Percentiles rank a stretch among this genome's conserved stretches.
Evolutionary conservation across 2,888 invertebrate species (phyloP).

Genomic region (Reticulitermes lucifugus): DNA sequence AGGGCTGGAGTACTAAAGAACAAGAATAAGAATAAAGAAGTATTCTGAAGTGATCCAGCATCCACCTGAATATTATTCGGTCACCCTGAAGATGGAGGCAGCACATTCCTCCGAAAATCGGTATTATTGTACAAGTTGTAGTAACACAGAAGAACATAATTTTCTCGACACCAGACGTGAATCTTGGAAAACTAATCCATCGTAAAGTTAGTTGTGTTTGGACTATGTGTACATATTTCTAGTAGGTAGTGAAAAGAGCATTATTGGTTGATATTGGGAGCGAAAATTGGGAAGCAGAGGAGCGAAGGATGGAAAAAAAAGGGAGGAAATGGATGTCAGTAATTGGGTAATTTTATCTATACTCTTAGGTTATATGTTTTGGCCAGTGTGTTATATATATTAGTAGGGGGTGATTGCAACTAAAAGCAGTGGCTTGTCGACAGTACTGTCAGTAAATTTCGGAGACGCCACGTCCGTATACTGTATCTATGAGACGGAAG

Average conservation of each 20-base stretch:
- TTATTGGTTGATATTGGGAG: conserved; percentile 47
- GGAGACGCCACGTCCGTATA: not conserved
- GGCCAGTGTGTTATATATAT: not conserved
- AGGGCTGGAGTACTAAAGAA: no score
- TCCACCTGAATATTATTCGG: no score
- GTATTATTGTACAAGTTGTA: no score
- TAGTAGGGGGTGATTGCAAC: not conserved
- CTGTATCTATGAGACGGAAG: not conserved
- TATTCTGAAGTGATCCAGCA: no score
- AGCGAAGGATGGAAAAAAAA: not conserved
- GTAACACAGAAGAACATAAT: no score
- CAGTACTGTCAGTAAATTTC: not conserved
- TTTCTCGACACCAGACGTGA: no score
- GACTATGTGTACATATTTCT: conserved; percentile 35
- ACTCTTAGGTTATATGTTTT: conserved; percentile 34
- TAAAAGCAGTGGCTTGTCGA: not conserved
- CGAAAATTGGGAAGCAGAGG: conserved; percentile 40
- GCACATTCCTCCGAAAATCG: no score
- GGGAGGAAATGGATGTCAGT: conserved; percentile 40
- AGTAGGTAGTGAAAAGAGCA: conserved; percentile 34
- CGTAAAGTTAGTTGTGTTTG: not conserved
- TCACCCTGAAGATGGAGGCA: no score
- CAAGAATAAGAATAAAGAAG: no score
- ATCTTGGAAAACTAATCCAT: no score
- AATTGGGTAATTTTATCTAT: conserved; percentile 51